Conservation (phyloP, 2,888 invertebrate genomes). For the Pandemis corylana region DNA sequence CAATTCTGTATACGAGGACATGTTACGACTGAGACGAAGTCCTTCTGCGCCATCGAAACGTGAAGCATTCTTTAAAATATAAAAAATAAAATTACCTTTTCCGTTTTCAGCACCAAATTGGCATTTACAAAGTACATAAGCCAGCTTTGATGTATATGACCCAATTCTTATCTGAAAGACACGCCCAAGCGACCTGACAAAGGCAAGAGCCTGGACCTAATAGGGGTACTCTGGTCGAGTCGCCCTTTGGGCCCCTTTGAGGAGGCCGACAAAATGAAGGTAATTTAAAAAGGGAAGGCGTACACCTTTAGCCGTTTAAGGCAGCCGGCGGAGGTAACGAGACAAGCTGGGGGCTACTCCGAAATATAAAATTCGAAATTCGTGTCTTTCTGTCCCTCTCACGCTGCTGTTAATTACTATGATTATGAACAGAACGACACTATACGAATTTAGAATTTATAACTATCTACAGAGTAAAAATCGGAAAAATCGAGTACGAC, state of each 20-base stretch:
- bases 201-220: constrained; percentile 76
- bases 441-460: too few relatives aligned
- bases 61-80: constrained; percentile 34
- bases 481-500: too few relatives aligned
- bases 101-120: constrained; percentile 39
- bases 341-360: not conserved
- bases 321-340: constrained; percentile 14
- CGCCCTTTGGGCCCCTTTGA: constrained; percentile 71
- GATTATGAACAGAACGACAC: too few relatives aligned
- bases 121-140: constrained; percentile 40
- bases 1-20: not conserved
- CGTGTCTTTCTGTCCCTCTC: too few relatives aligned
- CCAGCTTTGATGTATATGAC: constrained; percentile 75
- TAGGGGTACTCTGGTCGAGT: constrained; percentile 72
- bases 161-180: constrained; percentile 82
- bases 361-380: too few relatives aligned
- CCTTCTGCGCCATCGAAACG: constrained; percentile 11
- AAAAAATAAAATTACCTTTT: constrained; percentile 36
- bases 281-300: constrained; percentile 71
- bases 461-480: too few relatives aligned
- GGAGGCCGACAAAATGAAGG: constrained; percentile 69
- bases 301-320: constrained; percentile 37
- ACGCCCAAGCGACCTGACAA: constrained; percentile 71
- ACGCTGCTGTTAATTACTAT: too few relatives aligned
- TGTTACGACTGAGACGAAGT: constrained; percentile 11